A percentile compares a stretch with the other conserved stretches of the same genome.
Conservation (phyloP, 2,113 vertebrate species). For the Dasyurus viverrinus region DNA sequence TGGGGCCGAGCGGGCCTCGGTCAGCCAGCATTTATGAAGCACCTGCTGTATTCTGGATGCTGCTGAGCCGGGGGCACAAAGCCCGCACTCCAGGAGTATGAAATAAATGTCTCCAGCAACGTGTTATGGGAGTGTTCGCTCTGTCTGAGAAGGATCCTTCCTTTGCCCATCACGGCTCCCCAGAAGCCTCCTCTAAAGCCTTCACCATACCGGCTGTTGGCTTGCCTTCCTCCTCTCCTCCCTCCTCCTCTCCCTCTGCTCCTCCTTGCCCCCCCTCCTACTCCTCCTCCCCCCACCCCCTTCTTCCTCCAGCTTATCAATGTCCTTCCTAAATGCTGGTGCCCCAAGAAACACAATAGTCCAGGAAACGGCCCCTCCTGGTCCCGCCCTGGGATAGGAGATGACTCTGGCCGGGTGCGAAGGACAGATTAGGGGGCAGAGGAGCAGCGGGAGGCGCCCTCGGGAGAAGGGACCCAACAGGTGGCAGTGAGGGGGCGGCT, state of each 20-base stretch:
- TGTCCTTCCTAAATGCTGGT: neutral
- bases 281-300: neutral
- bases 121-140: too few relatives aligned
- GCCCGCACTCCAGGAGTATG: neutral
- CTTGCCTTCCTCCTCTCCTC: too few relatives aligned
- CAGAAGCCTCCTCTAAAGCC: too few relatives aligned
- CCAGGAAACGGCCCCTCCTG: neutral
- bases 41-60: neutral
- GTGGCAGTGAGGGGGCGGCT: too few relatives aligned
- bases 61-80: neutral
- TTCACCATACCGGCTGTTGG: too few relatives aligned
- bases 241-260: rapidly evolving
- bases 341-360: neutral
- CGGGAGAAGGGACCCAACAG: neutral
- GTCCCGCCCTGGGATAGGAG: neutral
- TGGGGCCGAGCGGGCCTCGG: too few relatives aligned
- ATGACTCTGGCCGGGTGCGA: neutral
- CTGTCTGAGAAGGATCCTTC: neutral
- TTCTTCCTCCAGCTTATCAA: neutral
- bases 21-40: neutral
- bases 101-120: too few relatives aligned
- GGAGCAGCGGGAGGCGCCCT: neutral
- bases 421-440: neutral
- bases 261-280: too few relatives aligned
- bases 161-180: too few relatives aligned